These are phyloP conservation scores for Catamblyrhynchus diadema DNA, from an alignment of 2,797 vertebrate species.

Conservation along the genomic window DNA sequence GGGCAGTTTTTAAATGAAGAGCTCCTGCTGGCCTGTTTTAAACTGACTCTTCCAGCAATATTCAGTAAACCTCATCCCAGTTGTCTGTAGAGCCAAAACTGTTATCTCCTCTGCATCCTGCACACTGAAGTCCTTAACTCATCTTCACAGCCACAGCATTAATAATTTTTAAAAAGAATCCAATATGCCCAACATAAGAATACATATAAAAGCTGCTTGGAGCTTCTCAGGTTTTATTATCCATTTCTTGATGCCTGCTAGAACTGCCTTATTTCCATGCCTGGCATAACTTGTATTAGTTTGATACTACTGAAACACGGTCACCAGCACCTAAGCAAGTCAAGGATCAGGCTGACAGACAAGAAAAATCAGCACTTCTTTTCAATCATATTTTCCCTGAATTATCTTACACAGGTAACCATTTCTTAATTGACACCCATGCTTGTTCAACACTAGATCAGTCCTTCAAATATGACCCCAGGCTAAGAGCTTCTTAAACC, in stretches of 20 bases:
- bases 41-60: neutral
- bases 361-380: neutral
- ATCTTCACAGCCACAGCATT: neutral
- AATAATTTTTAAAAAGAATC: neutral
- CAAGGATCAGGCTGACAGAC: neutral
- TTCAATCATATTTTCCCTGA: neutral
- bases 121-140: neutral
- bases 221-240: neutral
- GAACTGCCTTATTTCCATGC: neutral
- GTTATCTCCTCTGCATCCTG: neutral
- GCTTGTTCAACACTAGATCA: neutral
- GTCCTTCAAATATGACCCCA: neutral
- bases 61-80: neutral
- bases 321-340: neutral
- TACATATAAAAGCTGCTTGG: neutral
- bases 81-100: neutral
- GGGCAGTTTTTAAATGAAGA: neutral
- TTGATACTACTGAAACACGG: neutral
- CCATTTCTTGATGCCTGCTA: neutral
- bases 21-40: neutral
- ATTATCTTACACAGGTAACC: neutral
- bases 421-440: neutral
- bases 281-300: neutral
- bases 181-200: neutral
- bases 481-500: neutral